A percentile compares a stretch with the other conserved stretches of the same genome.
Evolutionary conservation across 2,797 vertebrate species (phyloP).

Genomic region (Meriones psammophilus): DNA sequence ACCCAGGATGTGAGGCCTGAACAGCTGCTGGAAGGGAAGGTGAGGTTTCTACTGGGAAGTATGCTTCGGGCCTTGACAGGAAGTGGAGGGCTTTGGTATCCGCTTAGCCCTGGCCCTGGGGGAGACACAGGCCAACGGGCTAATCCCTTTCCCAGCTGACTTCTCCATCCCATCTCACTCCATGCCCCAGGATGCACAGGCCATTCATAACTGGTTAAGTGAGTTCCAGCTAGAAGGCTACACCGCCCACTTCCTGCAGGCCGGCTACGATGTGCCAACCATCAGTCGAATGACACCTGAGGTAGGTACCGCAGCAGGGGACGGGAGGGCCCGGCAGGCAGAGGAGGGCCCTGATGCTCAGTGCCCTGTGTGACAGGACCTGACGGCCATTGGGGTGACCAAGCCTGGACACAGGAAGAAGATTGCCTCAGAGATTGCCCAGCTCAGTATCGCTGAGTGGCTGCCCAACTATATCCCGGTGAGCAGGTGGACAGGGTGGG

Average conservation of each 20-base stretch:
- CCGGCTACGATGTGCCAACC: conserved; percentile 96
- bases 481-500: conserved; percentile 66
- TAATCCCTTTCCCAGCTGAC: neutral
- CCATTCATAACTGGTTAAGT: conserved; percentile 96
- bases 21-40: conserved; percentile 90
- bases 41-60: conserved; percentile 53
- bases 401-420: conserved; percentile 99
- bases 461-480: conserved; percentile 97
- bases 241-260: conserved; percentile 93
- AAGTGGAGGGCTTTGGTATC: neutral
- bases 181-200: conserved; percentile 93
- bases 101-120: neutral
- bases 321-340: neutral
- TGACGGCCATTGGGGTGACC: conserved; percentile 97
- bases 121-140: neutral
- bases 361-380: conserved; percentile 89
- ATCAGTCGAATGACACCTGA: conserved; percentile 99
- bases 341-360: neutral
- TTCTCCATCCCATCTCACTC: neutral
- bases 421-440: conserved; percentile 96
- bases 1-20: conserved; percentile 88
- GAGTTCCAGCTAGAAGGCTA: conserved; percentile 98
- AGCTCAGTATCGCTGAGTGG: conserved; percentile 96
- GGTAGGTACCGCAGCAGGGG: conserved; percentile 86
- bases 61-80: neutral